phyloP scores from a whole-genome alignment of 2,797 vertebrate species.

The Peromyscus melanophrys region DNA sequence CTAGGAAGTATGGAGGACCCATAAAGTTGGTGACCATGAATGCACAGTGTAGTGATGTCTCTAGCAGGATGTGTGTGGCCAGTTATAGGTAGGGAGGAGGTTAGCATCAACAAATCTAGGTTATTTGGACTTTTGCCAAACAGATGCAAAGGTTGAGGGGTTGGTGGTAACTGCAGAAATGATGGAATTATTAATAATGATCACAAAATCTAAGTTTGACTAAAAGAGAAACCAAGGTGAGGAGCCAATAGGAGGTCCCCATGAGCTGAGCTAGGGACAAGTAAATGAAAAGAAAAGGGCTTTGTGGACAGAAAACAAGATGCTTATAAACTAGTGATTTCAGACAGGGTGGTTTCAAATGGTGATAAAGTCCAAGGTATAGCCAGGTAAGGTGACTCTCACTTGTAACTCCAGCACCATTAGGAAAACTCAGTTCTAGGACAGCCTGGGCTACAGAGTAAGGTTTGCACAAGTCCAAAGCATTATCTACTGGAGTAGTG shows the following conservation, averaged over 20 bases:
- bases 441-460: too few species aligned
- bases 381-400: too few species aligned
- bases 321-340: background rate
- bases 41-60: background rate
- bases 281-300: background rate
- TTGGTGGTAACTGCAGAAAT: slow-evolving; percentile 5
- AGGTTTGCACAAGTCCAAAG: too few species aligned
- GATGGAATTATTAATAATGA: background rate
- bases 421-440: too few species aligned
- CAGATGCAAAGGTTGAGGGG: background rate
- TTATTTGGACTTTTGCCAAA: background rate
- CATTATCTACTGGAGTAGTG: too few species aligned
- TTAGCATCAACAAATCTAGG: background rate
- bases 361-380: too few species aligned
- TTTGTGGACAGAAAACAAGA: background rate
- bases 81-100: background rate
- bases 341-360: too few species aligned
- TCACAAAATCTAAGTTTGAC: background rate
- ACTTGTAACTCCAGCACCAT: too few species aligned
- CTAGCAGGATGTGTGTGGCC: background rate
- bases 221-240: background rate
- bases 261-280: background rate
- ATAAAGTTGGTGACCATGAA: background rate
- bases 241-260: background rate
- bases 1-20: background rate